Base-by-base conservation (phyloP, 2,888 invertebrate genomes). In the Blera fallax region DNA sequence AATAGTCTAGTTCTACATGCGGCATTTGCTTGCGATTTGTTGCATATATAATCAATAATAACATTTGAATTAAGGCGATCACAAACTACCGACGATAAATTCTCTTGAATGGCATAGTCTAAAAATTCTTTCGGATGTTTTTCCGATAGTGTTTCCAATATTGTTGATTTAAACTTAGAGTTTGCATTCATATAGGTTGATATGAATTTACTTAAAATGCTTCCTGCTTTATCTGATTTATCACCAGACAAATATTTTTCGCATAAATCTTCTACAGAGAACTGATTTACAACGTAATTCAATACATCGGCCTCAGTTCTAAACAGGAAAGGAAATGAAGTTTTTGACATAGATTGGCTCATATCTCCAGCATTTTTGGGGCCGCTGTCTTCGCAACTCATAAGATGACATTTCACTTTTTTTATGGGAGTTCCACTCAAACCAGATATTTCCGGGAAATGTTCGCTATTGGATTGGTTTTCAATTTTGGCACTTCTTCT, bases 91-190 rank as follows among this genome's bases (percentile, higher is more conserved):
- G 90, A 90, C 0, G 91, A 90, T 5, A 91, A 88, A 88, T 92
- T 92, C 78, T 92, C 92, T 80, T 91, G 91, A 5, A 92, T 89
- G 0, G 92, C 91, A 87, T 91, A 91, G 74, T 92, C 90, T 56
- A 92, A 88, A 74, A 92, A 92, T 32, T 92, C 92, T 67, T 90
- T 90, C 5, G 92, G 90, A 83, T 92, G 90, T 81, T 91, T 90
- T 87, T 92, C 92, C 1, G 92, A 91, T 11, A 92, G 88, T 2
- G 89, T 89, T 82, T 92, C 92, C 54, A 92, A 78, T 3, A 92
- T 89, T 77, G 88, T 89, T 3, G 89, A 87, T 85, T 91, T 91
- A 1, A 91, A 88, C 79, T 91, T 91, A 1, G 89, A 70, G 69
- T 90, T 90, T 34, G 54, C 76, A 54, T 80, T 87, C 92, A 92